Evolutionary conservation across 1,140 invertebrate genomes (phyloP).

Genomic region (Nomia melanderi): DNA sequence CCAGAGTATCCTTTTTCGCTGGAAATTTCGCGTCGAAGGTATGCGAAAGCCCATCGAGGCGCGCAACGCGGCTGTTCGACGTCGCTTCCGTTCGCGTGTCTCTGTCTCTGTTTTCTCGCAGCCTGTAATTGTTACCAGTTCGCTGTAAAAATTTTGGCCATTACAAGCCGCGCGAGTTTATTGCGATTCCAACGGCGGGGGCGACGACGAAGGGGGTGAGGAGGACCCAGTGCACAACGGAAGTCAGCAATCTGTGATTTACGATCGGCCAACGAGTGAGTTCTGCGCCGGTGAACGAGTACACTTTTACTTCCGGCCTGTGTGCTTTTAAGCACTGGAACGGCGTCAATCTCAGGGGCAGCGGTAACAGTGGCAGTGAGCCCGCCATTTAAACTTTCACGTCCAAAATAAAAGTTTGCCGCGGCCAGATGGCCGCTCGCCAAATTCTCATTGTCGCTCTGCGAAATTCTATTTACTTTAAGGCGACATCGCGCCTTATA

Average conservation of each 20-base stretch:
- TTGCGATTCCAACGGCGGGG: neutral
- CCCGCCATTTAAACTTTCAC: conserved; percentile 62
- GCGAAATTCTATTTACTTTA: conserved; percentile 61
- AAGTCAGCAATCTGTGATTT: conserved; percentile 57
- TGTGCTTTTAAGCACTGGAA: conserved; percentile 48
- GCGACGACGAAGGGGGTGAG: too few species aligned
- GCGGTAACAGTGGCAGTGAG: conserved; percentile 21
- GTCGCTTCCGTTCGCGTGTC: neutral
- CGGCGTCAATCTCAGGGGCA: conserved; percentile 51
- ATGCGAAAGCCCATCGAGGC: neutral
- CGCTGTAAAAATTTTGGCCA: conserved; percentile 11
- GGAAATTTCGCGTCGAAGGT: conserved; percentile 9
- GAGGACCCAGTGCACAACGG: conserved; percentile 17
- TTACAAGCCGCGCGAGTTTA: conserved; percentile 7
- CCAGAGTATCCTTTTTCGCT: conserved; percentile 3
- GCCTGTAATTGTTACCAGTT: conserved; percentile 18
- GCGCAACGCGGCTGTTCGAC: neutral
- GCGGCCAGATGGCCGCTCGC: conserved; percentile 58
- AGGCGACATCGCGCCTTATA: conserved; percentile 18
- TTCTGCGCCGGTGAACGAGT: conserved; percentile 33
- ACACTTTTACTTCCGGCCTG: conserved; percentile 45
- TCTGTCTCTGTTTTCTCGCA: neutral
- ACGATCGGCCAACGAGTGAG: conserved; percentile 24
- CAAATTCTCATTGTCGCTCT: conserved; percentile 60
- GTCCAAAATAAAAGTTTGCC: conserved; percentile 60